Evolutionary conservation across 2,888 invertebrate species (phyloP).

Genomic region (Xestia ashworthii): DNA sequence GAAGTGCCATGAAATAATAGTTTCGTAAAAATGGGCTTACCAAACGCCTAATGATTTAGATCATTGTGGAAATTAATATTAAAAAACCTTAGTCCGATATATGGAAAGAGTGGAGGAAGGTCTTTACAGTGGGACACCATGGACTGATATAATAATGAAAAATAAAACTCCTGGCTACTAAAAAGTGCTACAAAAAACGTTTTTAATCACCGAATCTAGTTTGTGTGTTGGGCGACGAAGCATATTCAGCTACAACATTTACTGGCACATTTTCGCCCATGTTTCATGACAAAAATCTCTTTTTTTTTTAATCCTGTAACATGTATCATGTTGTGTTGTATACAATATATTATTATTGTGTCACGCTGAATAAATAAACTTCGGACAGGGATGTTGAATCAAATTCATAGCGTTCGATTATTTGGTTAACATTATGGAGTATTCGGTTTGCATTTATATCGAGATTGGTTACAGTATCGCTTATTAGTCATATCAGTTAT

Average conservation of each 20-base stretch:
- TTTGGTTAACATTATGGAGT: background rate
- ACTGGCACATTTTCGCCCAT: conserved; percentile 46
- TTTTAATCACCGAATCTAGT: conserved; percentile 33
- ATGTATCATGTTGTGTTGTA: conserved; percentile 42
- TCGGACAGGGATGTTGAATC: conserved; percentile 8
- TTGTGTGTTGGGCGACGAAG: background rate
- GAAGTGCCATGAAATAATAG: background rate
- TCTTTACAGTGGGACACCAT: background rate
- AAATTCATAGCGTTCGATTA: conserved; percentile 28
- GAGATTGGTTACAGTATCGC: background rate
- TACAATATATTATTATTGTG: conserved; percentile 47
- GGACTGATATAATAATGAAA: background rate
- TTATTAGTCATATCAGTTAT: background rate
- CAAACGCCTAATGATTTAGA: background rate
- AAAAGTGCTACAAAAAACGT: conserved; percentile 10
- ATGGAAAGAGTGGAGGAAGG: background rate
- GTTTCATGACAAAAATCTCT: conserved; percentile 44
- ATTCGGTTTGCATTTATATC: background rate
- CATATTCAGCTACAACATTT: conserved; percentile 38
- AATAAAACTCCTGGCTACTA: background rate
- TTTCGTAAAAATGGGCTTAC: background rate
- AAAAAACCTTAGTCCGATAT: background rate
- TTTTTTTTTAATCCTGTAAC: conserved; percentile 46
- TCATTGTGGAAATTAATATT: background rate
- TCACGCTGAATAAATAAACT: conserved; percentile 38